Evolutionary conservation across 2,888 invertebrate genomes (phyloP).

Genomic region (Beris chalybata): DNA sequence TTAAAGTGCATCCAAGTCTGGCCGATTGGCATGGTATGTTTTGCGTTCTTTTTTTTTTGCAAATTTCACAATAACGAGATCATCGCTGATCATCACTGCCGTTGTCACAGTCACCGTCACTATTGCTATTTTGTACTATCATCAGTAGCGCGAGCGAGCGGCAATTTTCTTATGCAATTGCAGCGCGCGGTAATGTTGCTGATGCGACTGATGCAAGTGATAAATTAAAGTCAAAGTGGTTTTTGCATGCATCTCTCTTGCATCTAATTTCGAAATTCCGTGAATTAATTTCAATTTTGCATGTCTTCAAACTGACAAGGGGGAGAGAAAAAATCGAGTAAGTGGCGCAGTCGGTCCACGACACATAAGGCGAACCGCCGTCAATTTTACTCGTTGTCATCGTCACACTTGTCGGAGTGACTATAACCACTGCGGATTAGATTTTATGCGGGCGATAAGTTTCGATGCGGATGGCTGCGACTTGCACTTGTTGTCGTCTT

Average conservation of each 20-base stretch:
- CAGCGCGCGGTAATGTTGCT: background rate
- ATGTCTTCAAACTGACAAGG: slow-evolving; percentile 46
- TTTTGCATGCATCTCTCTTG: slow-evolving; percentile 33
- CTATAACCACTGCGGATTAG: slow-evolving; percentile 27
- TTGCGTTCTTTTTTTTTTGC: slow-evolving; percentile 1
- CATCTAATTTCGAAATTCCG: slow-evolving; percentile 45
- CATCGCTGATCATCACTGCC: slow-evolving; percentile 24
- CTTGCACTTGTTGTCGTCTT: too few relatives aligned
- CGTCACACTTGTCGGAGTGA: slow-evolving; percentile 27
- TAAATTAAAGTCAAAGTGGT: slow-evolving; percentile 32
- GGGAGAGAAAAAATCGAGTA: background rate
- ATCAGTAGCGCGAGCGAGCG: background rate
- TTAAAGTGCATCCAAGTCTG: slow-evolving; percentile 2
- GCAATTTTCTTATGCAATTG: slow-evolving; percentile 31
- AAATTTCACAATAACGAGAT: slow-evolving; percentile 24
- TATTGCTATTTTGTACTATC: background rate
- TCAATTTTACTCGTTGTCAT: slow-evolving; percentile 4
- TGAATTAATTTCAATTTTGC: slow-evolving; percentile 57
- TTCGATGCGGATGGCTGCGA: slow-evolving; percentile 22
- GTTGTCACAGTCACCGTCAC: slow-evolving; percentile 10
- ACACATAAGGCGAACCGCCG: background rate
- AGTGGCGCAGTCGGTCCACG: background rate
- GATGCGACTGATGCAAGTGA: slow-evolving; percentile 28
- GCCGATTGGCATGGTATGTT: slow-evolving; percentile 17
- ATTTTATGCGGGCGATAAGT: slow-evolving; percentile 20